phyloP scores from a whole-genome alignment of 37 sponge, comb jelly and placozoan species.

The Beroe ovata region DNA sequence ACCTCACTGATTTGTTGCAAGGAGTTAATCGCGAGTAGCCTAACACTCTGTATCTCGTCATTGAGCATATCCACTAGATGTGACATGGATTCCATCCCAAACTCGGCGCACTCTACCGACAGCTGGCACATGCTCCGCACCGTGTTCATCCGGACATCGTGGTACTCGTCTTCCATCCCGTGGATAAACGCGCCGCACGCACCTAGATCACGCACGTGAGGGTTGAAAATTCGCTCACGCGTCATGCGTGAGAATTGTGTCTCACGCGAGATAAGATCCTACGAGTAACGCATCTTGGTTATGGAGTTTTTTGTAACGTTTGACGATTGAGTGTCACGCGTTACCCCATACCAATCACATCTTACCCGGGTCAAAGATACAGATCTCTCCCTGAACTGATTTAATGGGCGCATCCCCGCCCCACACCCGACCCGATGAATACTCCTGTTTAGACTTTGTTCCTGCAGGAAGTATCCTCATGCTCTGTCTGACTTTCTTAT shows the following conservation, averaged over 20 bases:
- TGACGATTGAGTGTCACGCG: background rate
- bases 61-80: conserved; percentile 62
- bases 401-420: conserved; percentile 38
- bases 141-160: conserved; percentile 27
- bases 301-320: too few relatives aligned
- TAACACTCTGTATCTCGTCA: conserved; percentile 32
- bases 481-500: conserved; percentile 24
- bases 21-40: too few relatives aligned
- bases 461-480: conserved; percentile 40
- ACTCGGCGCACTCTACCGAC: conserved; percentile 5
- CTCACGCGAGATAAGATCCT: too few relatives aligned
- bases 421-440: conserved; percentile 27
- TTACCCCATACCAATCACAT: background rate
- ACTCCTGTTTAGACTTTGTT: conserved; percentile 28
- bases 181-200: conserved; percentile 66
- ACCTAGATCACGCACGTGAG: background rate
- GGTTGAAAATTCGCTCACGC: too few relatives aligned
- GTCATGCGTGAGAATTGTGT: too few relatives aligned
- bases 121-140: conserved; percentile 29
- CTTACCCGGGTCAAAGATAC: conserved; percentile 21
- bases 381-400: conserved; percentile 43
- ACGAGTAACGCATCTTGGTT: too few relatives aligned
- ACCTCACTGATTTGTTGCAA: too few relatives aligned
- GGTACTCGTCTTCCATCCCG: conserved; percentile 52
- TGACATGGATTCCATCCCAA: conserved; percentile 7